Conservation (phyloP, 2,113 vertebrate genomes). For the Spea multiplicata region DNA sequence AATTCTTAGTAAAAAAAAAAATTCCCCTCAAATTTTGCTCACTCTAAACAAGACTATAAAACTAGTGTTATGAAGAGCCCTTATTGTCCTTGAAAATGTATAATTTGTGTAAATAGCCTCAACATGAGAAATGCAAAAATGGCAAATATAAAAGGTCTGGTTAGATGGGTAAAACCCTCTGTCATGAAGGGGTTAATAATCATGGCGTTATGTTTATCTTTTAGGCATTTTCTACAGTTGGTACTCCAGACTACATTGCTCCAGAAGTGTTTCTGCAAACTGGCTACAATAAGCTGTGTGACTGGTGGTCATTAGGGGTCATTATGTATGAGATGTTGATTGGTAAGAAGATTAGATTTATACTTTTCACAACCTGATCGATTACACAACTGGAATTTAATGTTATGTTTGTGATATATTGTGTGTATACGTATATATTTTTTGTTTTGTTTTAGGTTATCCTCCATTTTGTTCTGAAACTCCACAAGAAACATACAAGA, state of each 20-base stretch:
- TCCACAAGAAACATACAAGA: slow-evolving; percentile 96
- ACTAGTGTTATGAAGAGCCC: too few relatives aligned
- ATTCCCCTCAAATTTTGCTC: too few relatives aligned
- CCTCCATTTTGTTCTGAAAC: slow-evolving; percentile 98
- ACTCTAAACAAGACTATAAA: too few relatives aligned
- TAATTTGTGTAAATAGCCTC: too few relatives aligned
- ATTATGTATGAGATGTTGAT: slow-evolving; percentile 99
- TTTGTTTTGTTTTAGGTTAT: slow-evolving; percentile 73
- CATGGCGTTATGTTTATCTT: slow-evolving; percentile 48
- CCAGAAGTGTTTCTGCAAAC: slow-evolving; percentile 97
- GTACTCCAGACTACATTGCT: slow-evolving; percentile 95
- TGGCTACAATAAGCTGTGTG: slow-evolving; percentile 95
- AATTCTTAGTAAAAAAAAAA: too few relatives aligned
- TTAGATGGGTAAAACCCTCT: too few relatives aligned
- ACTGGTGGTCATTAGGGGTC: slow-evolving; percentile 97
- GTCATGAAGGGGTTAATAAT: neutral
- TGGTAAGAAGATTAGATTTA: slow-evolving; percentile 67
- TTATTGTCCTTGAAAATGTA: too few relatives aligned
- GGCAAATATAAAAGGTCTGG: too few relatives aligned
- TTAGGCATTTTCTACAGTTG: slow-evolving; percentile 94
- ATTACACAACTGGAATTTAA: neutral
- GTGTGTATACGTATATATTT: neutral
- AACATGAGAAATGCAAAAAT: too few relatives aligned
- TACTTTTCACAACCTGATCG: too few relatives aligned
- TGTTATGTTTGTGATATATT: neutral